Evolutionary conservation across 1,140 invertebrate species (phyloP).

Genomic region (Chelonus insularis): DNA sequence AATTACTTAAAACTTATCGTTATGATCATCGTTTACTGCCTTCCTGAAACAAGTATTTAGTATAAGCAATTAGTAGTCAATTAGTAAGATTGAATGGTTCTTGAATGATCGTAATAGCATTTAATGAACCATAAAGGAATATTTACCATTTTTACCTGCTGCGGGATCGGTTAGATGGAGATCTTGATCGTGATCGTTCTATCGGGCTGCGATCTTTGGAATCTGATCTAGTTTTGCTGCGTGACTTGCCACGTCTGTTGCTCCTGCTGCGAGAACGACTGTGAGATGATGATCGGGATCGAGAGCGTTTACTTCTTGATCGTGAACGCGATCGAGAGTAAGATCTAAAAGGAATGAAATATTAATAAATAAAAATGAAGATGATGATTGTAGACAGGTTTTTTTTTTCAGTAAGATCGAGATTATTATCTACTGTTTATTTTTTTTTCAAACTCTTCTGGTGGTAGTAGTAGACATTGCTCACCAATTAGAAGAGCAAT

Average conservation of each 20-base stretch:
- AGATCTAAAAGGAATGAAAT: constrained; percentile 51
- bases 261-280: constrained; percentile 57
- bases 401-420: neutral
- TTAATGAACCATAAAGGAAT: constrained; percentile 13
- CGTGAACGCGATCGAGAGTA: constrained; percentile 56
- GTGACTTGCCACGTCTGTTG: constrained; percentile 44
- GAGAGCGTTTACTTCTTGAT: constrained; percentile 53
- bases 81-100: neutral
- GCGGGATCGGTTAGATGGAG: constrained; percentile 47
- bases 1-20: constrained; percentile 15
- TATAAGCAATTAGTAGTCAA: neutral
- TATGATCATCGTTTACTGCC: constrained; percentile 28
- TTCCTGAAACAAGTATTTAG: constrained; percentile 26
- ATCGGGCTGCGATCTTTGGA: constrained; percentile 59
- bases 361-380: constrained; percentile 27
- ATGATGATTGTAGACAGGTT: constrained; percentile 4
- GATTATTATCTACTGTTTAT: neutral
- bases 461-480: neutral
- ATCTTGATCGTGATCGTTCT: constrained; percentile 52
- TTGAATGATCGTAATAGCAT: neutral
- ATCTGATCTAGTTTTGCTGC: constrained; percentile 61
- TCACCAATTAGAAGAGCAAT: neutral
- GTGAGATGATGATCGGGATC: constrained; percentile 58
- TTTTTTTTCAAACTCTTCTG: neutral
- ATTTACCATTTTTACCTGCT: constrained; percentile 50